Conservation (phyloP, 2,113 vertebrate genomes). For the Piprites chloris region DNA sequence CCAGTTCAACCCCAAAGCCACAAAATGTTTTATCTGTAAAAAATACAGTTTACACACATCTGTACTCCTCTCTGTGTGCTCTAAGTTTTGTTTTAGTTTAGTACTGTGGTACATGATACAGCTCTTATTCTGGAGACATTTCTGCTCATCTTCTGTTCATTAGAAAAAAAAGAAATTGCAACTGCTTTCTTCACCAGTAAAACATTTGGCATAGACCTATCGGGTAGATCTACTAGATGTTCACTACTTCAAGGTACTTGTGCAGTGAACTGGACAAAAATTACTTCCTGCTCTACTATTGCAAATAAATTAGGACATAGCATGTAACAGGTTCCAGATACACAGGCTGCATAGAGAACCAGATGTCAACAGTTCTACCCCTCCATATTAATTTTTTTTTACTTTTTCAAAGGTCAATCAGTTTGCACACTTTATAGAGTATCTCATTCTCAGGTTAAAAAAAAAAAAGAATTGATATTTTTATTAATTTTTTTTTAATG, state of each 20-base stretch:
- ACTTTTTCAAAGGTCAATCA: background rate
- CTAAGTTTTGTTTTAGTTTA: background rate
- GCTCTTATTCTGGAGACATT: background rate
- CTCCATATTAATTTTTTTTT: background rate
- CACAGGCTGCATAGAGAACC: background rate
- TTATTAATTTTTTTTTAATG: background rate
- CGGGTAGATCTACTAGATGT: background rate
- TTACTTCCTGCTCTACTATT: background rate
- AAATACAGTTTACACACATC: background rate
- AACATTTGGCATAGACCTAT: background rate
- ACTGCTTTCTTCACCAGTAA: background rate
- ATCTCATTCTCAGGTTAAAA: background rate
- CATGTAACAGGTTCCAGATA: slow-evolving; percentile 6
- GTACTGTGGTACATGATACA: background rate
- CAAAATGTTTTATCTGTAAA: no score
- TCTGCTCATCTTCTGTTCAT: background rate
- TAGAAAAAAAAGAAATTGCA: background rate
- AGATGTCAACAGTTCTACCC: background rate
- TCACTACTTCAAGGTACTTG: background rate
- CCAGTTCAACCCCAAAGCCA: background rate
- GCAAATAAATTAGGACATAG: background rate
- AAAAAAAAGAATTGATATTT: background rate
- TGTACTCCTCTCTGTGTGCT: background rate
- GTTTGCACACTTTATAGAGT: background rate
- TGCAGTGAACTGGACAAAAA: background rate